These are phyloP conservation scores for Apomyelois bistriatella DNA, from an alignment of 2,888 invertebrate species.

Conservation along the genomic window DNA sequence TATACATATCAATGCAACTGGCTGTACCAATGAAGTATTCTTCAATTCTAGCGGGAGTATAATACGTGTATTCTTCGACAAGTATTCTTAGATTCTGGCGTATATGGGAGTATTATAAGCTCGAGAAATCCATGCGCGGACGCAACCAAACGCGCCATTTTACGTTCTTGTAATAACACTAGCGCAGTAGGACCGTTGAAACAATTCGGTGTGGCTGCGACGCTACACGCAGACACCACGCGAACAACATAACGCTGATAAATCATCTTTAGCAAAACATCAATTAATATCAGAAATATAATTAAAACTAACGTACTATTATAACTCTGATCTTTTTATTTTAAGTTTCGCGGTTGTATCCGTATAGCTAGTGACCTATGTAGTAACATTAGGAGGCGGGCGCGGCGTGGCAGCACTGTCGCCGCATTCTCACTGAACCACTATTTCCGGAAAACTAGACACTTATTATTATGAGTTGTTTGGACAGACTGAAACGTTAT, in stretches of 20 bases:
- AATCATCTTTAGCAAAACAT: constrained; percentile 77
- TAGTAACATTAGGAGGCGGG: constrained; percentile 49
- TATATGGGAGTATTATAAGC: too few relatives aligned
- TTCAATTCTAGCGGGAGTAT: too few relatives aligned
- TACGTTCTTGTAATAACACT: constrained; percentile 1
- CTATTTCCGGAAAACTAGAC: constrained; percentile 4
- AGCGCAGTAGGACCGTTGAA: constrained; percentile 20
- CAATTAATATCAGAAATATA: constrained; percentile 77
- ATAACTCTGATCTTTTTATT: constrained; percentile 66
- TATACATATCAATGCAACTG: too few relatives aligned
- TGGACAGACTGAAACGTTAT: constrained; percentile 1
- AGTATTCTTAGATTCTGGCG: too few relatives aligned
- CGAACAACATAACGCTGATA: constrained; percentile 69
- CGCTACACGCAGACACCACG: constrained; percentile 11
- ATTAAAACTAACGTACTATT: constrained; percentile 77
- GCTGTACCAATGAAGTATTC: too few relatives aligned
- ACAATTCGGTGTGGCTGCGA: constrained; percentile 9
- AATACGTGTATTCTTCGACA: too few relatives aligned
- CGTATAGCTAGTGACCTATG: constrained; percentile 63
- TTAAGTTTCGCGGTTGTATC: constrained; percentile 54
- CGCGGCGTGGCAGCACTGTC: constrained; percentile 44
- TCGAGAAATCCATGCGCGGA: neutral
- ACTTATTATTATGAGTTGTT: neutral
- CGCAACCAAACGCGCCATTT: neutral
- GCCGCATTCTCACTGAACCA: constrained; percentile 15